Evolutionary conservation across 2,888 invertebrate species (phyloP).

Genomic region (Ophion obscuratus): DNA sequence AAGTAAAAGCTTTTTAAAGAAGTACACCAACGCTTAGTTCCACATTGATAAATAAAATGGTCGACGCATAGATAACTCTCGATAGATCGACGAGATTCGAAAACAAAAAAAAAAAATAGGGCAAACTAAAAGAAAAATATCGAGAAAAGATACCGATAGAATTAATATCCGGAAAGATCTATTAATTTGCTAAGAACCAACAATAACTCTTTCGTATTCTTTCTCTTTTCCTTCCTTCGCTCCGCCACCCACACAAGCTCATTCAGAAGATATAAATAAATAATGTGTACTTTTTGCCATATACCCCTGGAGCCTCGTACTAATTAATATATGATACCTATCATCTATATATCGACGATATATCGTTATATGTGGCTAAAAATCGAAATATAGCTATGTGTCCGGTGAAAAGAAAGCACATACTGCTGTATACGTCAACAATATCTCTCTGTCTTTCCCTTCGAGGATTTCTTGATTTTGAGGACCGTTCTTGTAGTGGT

Average conservation of each 20-base stretch:
- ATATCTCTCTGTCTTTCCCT: background rate
- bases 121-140: slow-evolving; percentile 22
- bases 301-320: slow-evolving; percentile 69
- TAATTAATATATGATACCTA: slow-evolving; percentile 81
- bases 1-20: background rate
- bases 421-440: background rate
- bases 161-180: slow-evolving; percentile 80
- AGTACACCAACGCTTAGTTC: background rate
- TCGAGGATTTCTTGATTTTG: background rate
- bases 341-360: slow-evolving; percentile 60
- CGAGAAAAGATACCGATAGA: slow-evolving; percentile 62
- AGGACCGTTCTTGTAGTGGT: background rate
- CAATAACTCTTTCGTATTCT: slow-evolving; percentile 77
- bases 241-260: slow-evolving; percentile 51
- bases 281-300: slow-evolving; percentile 14
- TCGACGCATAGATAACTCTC: slow-evolving; percentile 32
- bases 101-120: background rate
- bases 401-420: background rate
- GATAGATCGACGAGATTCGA: slow-evolving; percentile 4
- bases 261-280: slow-evolving; percentile 15
- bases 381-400: slow-evolving; percentile 22
- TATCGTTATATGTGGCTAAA: slow-evolving; percentile 33
- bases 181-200: slow-evolving; percentile 78
- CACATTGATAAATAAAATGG: background rate
- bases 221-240: slow-evolving; percentile 12